A percentile compares a stretch with the other conserved stretches of the same genome.
These are phyloP conservation scores for Diachasma alloeum DNA, from an alignment of 1,140 invertebrate species.

Conservation along the genomic window DNA sequence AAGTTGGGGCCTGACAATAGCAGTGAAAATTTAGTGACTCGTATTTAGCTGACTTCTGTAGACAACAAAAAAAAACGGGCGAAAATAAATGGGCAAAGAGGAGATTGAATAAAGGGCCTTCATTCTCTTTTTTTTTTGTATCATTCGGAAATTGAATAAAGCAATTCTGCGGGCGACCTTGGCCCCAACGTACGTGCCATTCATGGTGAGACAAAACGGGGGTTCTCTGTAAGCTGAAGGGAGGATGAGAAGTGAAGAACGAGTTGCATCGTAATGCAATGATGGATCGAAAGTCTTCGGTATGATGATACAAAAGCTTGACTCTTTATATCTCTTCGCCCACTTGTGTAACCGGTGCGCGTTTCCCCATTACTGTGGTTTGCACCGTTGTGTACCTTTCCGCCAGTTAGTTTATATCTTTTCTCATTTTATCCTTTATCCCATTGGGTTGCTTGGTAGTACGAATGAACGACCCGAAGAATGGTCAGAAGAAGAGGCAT, in stretches of 20 bases:
- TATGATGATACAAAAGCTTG: not conserved
- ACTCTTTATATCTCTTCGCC: not conserved
- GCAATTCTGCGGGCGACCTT: not conserved
- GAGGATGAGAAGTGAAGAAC: not conserved
- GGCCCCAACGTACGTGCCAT: not conserved
- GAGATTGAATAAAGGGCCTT: not conserved
- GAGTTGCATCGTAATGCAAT: conserved; percentile 7
- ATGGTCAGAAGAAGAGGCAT: conserved; percentile 14
- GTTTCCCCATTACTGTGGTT: conserved; percentile 19
- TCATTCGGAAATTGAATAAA: not conserved
- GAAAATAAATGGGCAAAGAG: not conserved
- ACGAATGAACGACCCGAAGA: conserved; percentile 13
- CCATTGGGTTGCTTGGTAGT: not conserved
- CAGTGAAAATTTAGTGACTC: not conserved
- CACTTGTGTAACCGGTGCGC: conserved; percentile 17
- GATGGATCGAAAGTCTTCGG: conserved; percentile 1
- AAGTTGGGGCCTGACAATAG: not conserved
- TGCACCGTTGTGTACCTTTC: not conserved
- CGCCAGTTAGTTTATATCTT: not conserved
- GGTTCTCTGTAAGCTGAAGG: not conserved
- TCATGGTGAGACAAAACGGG: conserved; percentile 5
- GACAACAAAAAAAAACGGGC: not conserved
- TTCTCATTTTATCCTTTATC: not conserved
- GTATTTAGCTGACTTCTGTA: not conserved
- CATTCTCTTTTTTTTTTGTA: not conserved